A percentile compares a stretch with the other conserved stretches of the same genome.
phyloP scores from a whole-genome alignment of 2,113 vertebrate species.

The Coryphaenoides rupestris region DNA sequence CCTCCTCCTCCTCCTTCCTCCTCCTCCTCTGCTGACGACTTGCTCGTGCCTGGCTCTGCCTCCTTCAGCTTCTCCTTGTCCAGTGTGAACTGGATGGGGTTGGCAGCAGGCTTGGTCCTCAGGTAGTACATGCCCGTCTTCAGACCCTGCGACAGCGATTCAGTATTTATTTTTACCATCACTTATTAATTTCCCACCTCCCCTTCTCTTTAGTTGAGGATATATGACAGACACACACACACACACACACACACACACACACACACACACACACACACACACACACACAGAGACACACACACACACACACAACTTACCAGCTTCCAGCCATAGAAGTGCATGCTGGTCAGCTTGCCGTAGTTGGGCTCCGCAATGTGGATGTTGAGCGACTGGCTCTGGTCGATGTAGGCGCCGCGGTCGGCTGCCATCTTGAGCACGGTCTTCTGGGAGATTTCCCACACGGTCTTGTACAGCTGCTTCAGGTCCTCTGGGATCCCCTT shows the following conservation, averaged over 20 bases:
- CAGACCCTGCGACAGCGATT: slow-evolving; percentile 75
- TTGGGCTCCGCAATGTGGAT: slow-evolving; percentile 96
- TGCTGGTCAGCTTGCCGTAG: slow-evolving; percentile 95
- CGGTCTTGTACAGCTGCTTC: slow-evolving; percentile 94
- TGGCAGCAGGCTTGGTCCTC: slow-evolving; percentile 91
- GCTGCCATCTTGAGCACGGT: slow-evolving; percentile 93
- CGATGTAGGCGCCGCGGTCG: slow-evolving; percentile 91
- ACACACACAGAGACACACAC: too few species aligned
- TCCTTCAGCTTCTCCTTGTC: slow-evolving; percentile 92
- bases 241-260: too few species aligned
- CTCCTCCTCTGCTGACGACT: slow-evolving; percentile 65
- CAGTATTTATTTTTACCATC: background rate
- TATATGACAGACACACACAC: too few species aligned
- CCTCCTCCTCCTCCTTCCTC: too few species aligned
- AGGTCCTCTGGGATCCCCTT: slow-evolving; percentile 84
- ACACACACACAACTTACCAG: too few species aligned
- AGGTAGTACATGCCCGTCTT: slow-evolving; percentile 99
- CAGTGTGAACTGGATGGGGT: slow-evolving; percentile 95
- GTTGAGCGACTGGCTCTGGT: slow-evolving; percentile 97
- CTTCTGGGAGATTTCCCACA: slow-evolving; percentile 98
- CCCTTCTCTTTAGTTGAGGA: background rate
- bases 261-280: too few species aligned
- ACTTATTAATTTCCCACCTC: background rate
- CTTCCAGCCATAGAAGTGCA: slow-evolving; percentile 98
- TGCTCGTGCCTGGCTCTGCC: slow-evolving; percentile 39